These are phyloP conservation scores for Fregetta grallaria DNA, from an alignment of 2,113 vertebrate species.

Conservation along the genomic window DNA sequence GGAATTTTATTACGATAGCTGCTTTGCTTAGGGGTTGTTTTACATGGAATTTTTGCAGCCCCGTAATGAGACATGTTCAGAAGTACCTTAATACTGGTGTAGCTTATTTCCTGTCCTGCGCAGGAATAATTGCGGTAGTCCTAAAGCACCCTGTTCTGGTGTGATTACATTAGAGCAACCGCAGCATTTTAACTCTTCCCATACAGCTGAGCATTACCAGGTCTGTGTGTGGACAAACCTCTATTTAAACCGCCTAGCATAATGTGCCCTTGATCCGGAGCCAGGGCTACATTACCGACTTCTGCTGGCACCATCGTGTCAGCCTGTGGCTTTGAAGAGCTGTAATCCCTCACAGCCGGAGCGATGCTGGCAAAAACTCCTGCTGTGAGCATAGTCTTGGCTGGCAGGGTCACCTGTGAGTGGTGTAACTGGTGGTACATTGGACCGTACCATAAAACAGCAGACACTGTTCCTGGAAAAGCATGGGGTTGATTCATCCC, in stretches of 20 bases:
- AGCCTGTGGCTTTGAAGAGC: slow-evolving; percentile 7
- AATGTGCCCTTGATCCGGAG: neutral
- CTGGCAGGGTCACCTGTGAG: neutral
- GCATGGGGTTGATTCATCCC: neutral
- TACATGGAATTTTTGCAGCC: neutral
- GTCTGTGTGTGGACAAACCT: neutral
- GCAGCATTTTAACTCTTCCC: neutral
- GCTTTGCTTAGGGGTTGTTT: neutral
- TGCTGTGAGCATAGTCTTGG: neutral
- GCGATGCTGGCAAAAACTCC: neutral
- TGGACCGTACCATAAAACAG: neutral
- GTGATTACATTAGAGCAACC: neutral
- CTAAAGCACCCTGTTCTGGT: neutral
- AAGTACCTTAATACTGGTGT: neutral
- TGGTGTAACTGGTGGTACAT: neutral
- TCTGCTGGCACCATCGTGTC: neutral
- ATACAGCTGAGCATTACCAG: neutral
- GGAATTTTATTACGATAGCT: neutral
- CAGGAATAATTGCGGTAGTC: neutral
- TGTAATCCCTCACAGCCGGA: slow-evolving; percentile 1
- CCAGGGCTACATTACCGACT: neutral
- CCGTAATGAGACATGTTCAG: fast-evolving
- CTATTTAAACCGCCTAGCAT: neutral
- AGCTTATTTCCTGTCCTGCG: neutral
- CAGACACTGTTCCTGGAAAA: neutral